These are phyloP conservation scores for Drosophila jambulina DNA, from an alignment of 1,140 invertebrate species.

Conservation along the genomic window DNA sequence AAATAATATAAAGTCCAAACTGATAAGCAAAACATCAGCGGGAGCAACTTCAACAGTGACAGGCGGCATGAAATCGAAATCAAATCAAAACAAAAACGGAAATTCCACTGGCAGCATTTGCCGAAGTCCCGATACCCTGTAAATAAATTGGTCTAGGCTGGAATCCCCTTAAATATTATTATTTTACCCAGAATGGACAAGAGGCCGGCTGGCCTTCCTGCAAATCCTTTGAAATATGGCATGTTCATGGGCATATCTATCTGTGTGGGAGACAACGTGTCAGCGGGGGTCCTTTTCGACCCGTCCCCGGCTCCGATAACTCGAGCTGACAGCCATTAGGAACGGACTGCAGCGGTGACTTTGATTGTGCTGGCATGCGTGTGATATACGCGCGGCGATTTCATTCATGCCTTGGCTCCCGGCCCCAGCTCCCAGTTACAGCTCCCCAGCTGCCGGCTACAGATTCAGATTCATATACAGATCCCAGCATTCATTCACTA, in stretches of 20 bases:
- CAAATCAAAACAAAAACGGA: conserved; percentile 66
- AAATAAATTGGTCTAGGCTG: neutral
- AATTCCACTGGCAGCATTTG: neutral
- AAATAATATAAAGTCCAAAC: conserved; percentile 79
- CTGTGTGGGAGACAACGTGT: conserved; percentile 39
- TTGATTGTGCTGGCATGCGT: conserved; percentile 61
- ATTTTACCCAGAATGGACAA: neutral
- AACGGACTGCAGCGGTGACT: conserved; percentile 37
- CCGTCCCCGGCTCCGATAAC: conserved; percentile 52
- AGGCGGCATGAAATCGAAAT: conserved; percentile 60
- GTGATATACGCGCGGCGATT: conserved; percentile 74
- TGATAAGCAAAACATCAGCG: conserved; percentile 66
- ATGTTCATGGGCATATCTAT: conserved; percentile 15
- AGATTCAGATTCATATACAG: conserved; percentile 10
- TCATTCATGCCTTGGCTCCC: conserved; percentile 59
- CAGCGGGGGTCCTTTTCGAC: conserved; percentile 40
- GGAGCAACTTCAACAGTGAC: conserved; percentile 18
- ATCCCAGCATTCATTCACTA: conserved; percentile 39
- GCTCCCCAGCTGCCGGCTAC: neutral
- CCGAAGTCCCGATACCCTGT: conserved; percentile 25
- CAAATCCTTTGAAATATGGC: conserved; percentile 62
- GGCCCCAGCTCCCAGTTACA: neutral
- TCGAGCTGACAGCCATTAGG: conserved; percentile 63
- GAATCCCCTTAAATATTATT: neutral
- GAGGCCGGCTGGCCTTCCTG: conserved; percentile 9